phyloP scores from a whole-genome alignment of 2,113 vertebrate species.

The Atrichornis clamosus region DNA sequence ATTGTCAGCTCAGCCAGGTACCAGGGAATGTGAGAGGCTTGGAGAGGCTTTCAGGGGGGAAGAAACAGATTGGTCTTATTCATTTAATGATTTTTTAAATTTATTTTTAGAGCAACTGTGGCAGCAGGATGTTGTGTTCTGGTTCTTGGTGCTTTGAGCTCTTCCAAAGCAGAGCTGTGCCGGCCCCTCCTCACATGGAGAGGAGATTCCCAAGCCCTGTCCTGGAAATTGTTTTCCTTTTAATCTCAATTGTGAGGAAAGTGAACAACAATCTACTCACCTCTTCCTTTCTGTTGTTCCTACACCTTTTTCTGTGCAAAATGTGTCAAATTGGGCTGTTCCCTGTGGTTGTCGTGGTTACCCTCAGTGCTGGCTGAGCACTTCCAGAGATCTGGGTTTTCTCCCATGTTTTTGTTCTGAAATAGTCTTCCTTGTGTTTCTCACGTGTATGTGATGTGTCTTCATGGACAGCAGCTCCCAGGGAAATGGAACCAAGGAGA shows the following conservation, averaged over 20 bases:
- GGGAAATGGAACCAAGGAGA: background rate
- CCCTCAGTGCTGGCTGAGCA: background rate
- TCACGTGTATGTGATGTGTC: background rate
- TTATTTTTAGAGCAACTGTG: background rate
- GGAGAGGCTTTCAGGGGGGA: background rate
- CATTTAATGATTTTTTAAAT: background rate
- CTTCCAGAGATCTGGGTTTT: background rate
- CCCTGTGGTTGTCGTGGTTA: background rate
- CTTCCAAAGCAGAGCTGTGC: background rate
- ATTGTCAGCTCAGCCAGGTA: background rate
- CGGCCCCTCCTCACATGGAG: background rate
- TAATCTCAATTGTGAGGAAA: background rate
- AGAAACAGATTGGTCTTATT: background rate
- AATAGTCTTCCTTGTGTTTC: background rate
- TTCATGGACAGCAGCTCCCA: background rate
- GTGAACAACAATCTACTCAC: background rate
- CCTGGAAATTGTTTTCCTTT: background rate
- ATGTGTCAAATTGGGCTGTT: background rate
- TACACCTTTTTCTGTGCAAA: accelerated
- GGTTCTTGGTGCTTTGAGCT: background rate
- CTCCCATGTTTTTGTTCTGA: background rate
- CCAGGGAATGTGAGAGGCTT: background rate
- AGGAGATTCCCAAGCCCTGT: background rate
- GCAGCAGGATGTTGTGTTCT: background rate
- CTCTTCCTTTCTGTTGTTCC: background rate